Conservation (phyloP, 2,113 vertebrate species). For the Osmerus mordax region DNA sequence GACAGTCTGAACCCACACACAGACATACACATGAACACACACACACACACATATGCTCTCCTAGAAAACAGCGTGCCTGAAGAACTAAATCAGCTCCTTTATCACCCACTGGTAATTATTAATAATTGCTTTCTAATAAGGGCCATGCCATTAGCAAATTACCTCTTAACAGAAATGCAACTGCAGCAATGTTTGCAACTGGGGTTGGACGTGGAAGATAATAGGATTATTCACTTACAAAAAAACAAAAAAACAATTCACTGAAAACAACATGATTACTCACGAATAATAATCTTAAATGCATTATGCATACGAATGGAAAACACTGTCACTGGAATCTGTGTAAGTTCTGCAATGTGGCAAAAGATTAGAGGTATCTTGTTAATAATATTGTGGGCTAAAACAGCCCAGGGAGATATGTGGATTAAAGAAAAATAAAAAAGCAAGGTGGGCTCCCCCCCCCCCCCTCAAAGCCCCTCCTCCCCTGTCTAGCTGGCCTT, state of each 20-base stretch:
- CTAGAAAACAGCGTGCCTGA: conserved; percentile 43
- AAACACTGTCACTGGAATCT: conserved; percentile 30
- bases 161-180: conserved; percentile 57
- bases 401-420: conserved; percentile 29
- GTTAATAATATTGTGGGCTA: conserved; percentile 17
- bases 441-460: conserved; percentile 35
- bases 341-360: background rate
- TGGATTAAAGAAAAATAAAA: conserved; percentile 30
- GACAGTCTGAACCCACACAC: conserved; percentile 29
- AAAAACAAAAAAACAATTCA: conserved; percentile 20
- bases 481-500: conserved; percentile 21
- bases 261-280: conserved; percentile 50
- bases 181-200: conserved; percentile 45
- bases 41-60: conserved; percentile 8
- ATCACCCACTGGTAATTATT: conserved; percentile 66
- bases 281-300: conserved; percentile 48
- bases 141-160: conserved; percentile 70
- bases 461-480: background rate
- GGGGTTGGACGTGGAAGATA: conserved; percentile 55
- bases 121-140: conserved; percentile 72
- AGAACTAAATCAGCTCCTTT: conserved; percentile 63
- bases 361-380: background rate
- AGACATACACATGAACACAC: conserved; percentile 24
- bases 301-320: conserved; percentile 40
- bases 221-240: conserved; percentile 42